Base-by-base conservation (phyloP, 2,888 invertebrate species). In the Epistrophe eligans region DNA sequence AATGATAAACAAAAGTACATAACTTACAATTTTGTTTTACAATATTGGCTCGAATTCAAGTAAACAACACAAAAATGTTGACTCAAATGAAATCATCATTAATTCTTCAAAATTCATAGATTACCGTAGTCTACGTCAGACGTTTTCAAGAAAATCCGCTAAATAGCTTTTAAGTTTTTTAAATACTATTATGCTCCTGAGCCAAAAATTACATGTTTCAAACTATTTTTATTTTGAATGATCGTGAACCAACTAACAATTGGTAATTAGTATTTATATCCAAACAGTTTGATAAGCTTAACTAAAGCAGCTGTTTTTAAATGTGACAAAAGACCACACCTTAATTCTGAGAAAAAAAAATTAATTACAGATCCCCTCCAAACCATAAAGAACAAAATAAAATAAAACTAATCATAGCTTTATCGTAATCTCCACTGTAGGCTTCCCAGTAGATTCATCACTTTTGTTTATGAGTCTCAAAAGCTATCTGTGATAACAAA, bases 401-500 rank as follows among this genome's bases (percentile, higher is more conserved):
- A 48, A 80, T 24, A 60, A 57, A 79, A 55, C 71, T 76, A 87
- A 83, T 79, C 87, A 76, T 79, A 87, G 87, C 87, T 87, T 87
- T 83, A 83, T 87, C 83, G 62, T 70, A 74, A 81, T 85, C 71
- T 72, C 45, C 76, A 52, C 9, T 40, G 48, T 35, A 66, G 71
- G 79, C 79, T 74, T 70, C 48, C 57, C 70, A 70, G n/a, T 71
- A 84, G 73, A 79, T 79, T 84, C 84, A 76, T 76, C 72, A 83
- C 79, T 60, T 67, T 76, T 50, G 70, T 85, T 70, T 77, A 81
- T 83, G 71, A 79, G 79, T 76, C 62, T 79, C 72, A 66, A 82
- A 87, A 83, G 87, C 87, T 87, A 76, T 74, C 72, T 72, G 43
- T 73, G 87, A 87, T 87, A 83, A 87, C 79, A 24, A 83, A 60